These are phyloP conservation scores for Aphelocoma californica DNA, from an alignment of 2,797 vertebrate genomes.

Conservation along the genomic window DNA sequence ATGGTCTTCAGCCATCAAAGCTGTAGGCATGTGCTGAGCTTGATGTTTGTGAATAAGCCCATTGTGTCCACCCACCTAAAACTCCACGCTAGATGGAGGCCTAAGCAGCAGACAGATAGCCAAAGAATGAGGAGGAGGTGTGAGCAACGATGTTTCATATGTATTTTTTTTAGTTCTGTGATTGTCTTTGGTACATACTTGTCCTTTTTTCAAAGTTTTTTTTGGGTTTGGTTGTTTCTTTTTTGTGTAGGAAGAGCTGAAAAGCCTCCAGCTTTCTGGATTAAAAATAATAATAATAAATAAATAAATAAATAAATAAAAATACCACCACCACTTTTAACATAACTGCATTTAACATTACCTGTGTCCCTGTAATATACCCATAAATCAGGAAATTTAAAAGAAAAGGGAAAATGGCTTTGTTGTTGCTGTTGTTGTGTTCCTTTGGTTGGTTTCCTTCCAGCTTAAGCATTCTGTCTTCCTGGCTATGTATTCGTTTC, in stretches of 20 bases:
- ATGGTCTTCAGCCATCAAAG: constrained; percentile 15
- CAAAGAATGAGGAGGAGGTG: constrained; percentile 57
- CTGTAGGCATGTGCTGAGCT: background rate
- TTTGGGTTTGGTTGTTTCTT: background rate
- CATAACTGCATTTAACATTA: background rate
- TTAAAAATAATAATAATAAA: background rate
- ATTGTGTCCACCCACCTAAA: constrained; percentile 54
- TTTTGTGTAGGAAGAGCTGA: background rate
- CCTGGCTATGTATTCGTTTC: constrained; percentile 44
- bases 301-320: background rate
- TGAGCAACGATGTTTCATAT: constrained; percentile 22
- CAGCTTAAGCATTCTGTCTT: constrained; percentile 57
- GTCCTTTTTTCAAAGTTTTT: background rate
- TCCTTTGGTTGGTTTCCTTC: constrained; percentile 51
- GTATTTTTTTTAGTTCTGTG: background rate
- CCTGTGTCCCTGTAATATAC: background rate
- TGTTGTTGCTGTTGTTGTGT: constrained; percentile 45
- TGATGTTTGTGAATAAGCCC: constrained; percentile 36
- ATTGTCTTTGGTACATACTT: background rate
- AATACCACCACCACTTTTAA: background rate
- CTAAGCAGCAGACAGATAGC: constrained; percentile 49
- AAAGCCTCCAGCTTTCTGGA: background rate
- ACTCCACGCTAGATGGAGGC: background rate
- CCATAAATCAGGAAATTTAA: background rate
- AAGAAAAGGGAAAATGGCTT: constrained; percentile 6